Percentiles rank a stretch among this genome's conserved stretches.
These are phyloP conservation scores for Chelon auratus DNA, from an alignment of 2,797 vertebrate species.

Conservation along the genomic window DNA sequence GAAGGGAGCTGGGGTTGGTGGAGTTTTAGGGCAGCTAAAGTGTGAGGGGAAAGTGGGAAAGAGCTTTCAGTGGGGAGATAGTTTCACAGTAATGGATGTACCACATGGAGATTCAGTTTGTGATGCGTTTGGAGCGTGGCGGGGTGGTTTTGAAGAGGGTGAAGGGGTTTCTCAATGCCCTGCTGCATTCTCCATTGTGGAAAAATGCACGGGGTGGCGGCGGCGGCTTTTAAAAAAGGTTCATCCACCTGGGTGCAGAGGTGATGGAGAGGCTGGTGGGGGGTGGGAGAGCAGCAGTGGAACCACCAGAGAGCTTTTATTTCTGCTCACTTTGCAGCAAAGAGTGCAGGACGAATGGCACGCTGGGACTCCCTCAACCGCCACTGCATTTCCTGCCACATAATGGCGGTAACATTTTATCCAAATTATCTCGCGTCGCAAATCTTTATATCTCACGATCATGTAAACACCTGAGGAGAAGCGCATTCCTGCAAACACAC, in stretches of 20 bases:
- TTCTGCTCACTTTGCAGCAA: slow-evolving; percentile 74
- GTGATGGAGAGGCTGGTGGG: slow-evolving; percentile 13
- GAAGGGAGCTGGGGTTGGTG: slow-evolving; percentile 22
- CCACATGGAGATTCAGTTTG: slow-evolving; percentile 79
- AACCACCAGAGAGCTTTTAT: slow-evolving; percentile 69
- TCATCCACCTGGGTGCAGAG: slow-evolving; percentile 59
- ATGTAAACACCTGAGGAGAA: slow-evolving; percentile 66
- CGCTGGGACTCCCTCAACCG: slow-evolving; percentile 40
- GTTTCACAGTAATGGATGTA: slow-evolving; percentile 80
- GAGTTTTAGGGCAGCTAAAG: neutral
- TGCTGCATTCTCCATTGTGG: slow-evolving; percentile 12
- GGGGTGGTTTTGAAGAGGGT: neutral
- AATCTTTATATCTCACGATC: slow-evolving; percentile 57
- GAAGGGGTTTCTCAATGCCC: slow-evolving; percentile 24
- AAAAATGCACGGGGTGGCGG: slow-evolving; percentile 29
- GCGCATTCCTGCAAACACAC: slow-evolving; percentile 26
- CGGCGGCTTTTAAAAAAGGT: slow-evolving; percentile 51
- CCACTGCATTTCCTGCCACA: slow-evolving; percentile 45
- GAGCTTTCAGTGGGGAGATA: slow-evolving; percentile 74
- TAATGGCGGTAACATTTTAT: slow-evolving; percentile 49
- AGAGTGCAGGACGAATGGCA: slow-evolving; percentile 51
- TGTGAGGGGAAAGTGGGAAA: slow-evolving; percentile 24
- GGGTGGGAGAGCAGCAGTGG: neutral
- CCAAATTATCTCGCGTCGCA: slow-evolving; percentile 59
- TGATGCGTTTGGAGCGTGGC: slow-evolving; percentile 60